These are phyloP conservation scores for Oligia strigilis DNA, from an alignment of 2,888 invertebrate species.

Conservation along the genomic window DNA sequence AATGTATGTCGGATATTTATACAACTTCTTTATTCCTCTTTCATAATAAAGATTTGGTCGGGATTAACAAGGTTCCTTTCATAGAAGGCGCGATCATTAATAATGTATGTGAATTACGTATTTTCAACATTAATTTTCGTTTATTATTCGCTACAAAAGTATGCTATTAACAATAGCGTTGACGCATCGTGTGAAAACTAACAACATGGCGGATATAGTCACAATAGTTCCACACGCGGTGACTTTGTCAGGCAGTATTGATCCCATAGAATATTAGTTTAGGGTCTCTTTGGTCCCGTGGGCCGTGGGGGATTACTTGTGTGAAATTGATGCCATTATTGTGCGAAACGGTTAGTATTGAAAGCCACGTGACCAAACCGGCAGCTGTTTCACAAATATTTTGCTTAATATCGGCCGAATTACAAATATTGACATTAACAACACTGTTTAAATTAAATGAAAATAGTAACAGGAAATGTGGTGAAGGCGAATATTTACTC, in stretches of 20 bases:
- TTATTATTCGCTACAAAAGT: slow-evolving; percentile 57
- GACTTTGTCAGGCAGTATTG: slow-evolving; percentile 76
- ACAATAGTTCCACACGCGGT: slow-evolving; percentile 72
- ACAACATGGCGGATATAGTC: slow-evolving; percentile 68
- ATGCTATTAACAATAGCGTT: slow-evolving; percentile 59
- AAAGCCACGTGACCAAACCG: slow-evolving; percentile 64
- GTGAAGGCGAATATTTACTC: slow-evolving; percentile 39
- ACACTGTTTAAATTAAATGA: slow-evolving; percentile 51
- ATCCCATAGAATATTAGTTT: slow-evolving; percentile 74
- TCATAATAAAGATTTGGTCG: slow-evolving; percentile 52
- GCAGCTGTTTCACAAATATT: slow-evolving; percentile 69
- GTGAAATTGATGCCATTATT: slow-evolving; percentile 85
- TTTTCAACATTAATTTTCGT: slow-evolving; percentile 54
- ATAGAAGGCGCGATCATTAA: slow-evolving; percentile 60
- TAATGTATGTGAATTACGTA: slow-evolving; percentile 54
- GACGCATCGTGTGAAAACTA: slow-evolving; percentile 76
- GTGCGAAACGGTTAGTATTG: slow-evolving; percentile 63
- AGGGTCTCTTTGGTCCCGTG: slow-evolving; percentile 70
- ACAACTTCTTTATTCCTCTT: slow-evolving; percentile 36
- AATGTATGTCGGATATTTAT: slow-evolving; percentile 50
- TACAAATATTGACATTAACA: slow-evolving; percentile 48
- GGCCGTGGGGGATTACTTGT: slow-evolving; percentile 68
- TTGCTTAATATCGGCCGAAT: slow-evolving; percentile 52
- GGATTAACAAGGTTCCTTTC: slow-evolving; percentile 61
- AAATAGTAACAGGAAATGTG: slow-evolving; percentile 48